Evolutionary conservation across 2,797 vertebrate genomes (phyloP), one percentile per base, ranked within the genome.

Genomic region (Scolopax bukidnonensis): DNA sequence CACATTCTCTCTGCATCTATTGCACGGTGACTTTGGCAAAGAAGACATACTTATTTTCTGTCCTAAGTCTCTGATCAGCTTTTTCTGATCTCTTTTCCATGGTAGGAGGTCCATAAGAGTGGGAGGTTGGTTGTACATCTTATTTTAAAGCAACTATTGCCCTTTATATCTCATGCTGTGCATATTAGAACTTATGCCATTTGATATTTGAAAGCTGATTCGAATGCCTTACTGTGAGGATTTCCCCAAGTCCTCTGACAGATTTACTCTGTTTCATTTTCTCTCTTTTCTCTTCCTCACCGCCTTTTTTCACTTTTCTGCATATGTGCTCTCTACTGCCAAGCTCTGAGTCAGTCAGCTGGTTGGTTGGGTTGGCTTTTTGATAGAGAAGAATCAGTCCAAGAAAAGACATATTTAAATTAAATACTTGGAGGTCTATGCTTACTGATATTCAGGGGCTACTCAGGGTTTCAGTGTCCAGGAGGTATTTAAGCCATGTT

Each of bases 211-310:
- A 90, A 78, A 84, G 14, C 25, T 53, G 63, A 75, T 92, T 67
- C 4, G 6, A 87, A 61, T 57, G 24, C 59, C 51, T 87, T 69
- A 48, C 43, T 1, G 1, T 8, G 10, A 86, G 84, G 87, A 74
- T 89, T 85, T 85, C 82, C 84, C 63, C 48, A 41, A 67, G 76
- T 54, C 21, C 57, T 81, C 76, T 90, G 87, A 81, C 82, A 94
- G 45, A 93, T 88, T 93, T 86, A 19, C 40, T 78, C 70, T 64
- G n/a, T 64, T 36, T 95, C 45, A 41, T 69, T 91, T 81, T 74
- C 24, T 41, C 38, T 84, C 32, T 53, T 38, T 33, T 59, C 57
- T 69, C 36, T 45, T 63, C 45, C 81, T 65, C 47, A 28, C 54
- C 3, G 8, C 13, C 38, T 88, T 78, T 79, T 94, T 94, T 54